A percentile compares a stretch with the other conserved stretches of the same genome.
These are phyloP conservation scores for Gisinianus flammeolus DNA, from an alignment of 2,888 invertebrate genomes.

Conservation along the genomic window DNA sequence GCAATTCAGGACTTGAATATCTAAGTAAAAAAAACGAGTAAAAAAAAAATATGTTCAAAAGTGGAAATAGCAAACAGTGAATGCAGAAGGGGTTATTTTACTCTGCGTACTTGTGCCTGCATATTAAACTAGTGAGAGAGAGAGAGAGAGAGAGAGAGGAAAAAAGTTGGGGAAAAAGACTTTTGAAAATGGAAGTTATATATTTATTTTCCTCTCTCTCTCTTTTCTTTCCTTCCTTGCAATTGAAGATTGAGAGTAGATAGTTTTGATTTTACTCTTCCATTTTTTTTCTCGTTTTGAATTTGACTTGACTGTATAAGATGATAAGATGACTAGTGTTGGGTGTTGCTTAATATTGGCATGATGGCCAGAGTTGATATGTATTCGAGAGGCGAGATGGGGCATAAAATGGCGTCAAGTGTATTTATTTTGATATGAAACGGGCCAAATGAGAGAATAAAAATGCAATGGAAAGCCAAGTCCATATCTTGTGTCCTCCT, in stretches of 20 bases:
- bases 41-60: not conserved
- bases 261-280: constrained; percentile 1
- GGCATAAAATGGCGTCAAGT: constrained; percentile 56
- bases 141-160: too few relatives aligned
- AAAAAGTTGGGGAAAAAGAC: not conserved
- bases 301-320: too few relatives aligned
- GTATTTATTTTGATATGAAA: constrained; percentile 58
- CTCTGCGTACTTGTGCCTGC: not conserved
- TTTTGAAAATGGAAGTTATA: not conserved
- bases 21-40: not conserved
- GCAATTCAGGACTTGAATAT: constrained; percentile 4
- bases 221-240: not conserved
- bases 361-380: constrained; percentile 36
- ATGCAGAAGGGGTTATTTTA: not conserved
- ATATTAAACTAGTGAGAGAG: not conserved
- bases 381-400: constrained; percentile 27
- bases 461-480: constrained; percentile 58
- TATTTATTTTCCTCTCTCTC: not conserved
- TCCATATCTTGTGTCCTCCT: constrained; percentile 47
- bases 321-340: too few relatives aligned
- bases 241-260: constrained; percentile 3
- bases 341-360: constrained; percentile 31
- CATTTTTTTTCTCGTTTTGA: constrained; percentile 1
- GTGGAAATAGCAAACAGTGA: not conserved
- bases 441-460: constrained; percentile 59